These are phyloP conservation scores for Rhinoraja longicauda DNA, from an alignment of 2,797 vertebrate genomes.

Conservation along the genomic window DNA sequence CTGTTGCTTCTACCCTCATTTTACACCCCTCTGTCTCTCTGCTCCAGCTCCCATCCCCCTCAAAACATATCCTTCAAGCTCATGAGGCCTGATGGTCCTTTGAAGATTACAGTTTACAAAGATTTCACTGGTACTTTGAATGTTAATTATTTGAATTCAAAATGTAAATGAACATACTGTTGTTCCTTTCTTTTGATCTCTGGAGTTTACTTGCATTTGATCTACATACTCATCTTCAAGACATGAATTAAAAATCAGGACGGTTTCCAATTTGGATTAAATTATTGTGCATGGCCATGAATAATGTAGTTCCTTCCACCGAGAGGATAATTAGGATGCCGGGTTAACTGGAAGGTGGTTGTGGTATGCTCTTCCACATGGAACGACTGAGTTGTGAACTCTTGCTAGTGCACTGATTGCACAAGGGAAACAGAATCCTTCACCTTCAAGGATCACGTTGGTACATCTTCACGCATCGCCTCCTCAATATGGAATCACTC, in stretches of 20 bases:
- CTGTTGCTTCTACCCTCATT: no score
- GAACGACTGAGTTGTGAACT: neutral
- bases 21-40: no score
- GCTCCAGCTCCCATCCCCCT: no score
- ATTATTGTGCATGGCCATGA: constrained; percentile 28
- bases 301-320: constrained; percentile 27
- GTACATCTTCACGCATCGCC: neutral
- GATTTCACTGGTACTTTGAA: constrained; percentile 27
- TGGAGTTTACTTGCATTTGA: constrained; percentile 28
- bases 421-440: no score
- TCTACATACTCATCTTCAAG: constrained; percentile 18
- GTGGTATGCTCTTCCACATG: neutral
- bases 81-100: constrained; percentile 25
- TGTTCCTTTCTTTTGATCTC: constrained; percentile 22
- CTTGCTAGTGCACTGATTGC: neutral
- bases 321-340: constrained; percentile 28
- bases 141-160: constrained; percentile 33
- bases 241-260: constrained; percentile 37
- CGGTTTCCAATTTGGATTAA: constrained; percentile 12
- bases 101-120: constrained; percentile 30
- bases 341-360: constrained; percentile 9
- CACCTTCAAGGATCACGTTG: neutral
- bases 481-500: neutral
- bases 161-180: neutral
- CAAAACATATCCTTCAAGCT: constrained; percentile 23